Evolutionary conservation across 2,113 vertebrate species (phyloP), one percentile per base, ranked within the genome.

Genomic region (Gambusia affinis): DNA sequence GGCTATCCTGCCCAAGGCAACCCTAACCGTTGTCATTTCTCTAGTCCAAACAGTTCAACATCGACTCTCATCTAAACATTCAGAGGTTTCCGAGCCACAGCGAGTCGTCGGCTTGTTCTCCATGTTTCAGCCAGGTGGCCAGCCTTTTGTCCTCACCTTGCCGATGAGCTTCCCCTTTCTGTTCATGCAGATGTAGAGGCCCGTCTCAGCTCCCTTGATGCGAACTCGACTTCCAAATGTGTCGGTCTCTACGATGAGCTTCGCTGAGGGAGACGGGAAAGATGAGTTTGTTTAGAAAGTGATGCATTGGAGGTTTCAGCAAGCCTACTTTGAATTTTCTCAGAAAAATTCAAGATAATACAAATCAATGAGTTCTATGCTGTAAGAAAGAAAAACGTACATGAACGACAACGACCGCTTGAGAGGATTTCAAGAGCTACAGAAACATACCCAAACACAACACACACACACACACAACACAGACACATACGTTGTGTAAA

Each of bases 121-220:
- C 35, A 33, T 15, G 65, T 29, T n/a, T 35, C n/a, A 15, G 64
- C 28, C n/a, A 51, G 12, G 10, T 22, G 54, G 7, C 70, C 33
- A 64, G 10, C 14, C 51, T 68, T 74, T 72, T 63, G n/a, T 81
- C 65, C 85, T 91, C 87, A 99, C 98, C 98, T 99, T 99, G 91
- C 97, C 98, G 5, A 99, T 95, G 88, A 99, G 94, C 85, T 99
- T 99, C 60, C 98, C 98, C 67, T 95, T 96, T 91, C 97, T 98
- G 94, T 97, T 99, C 98, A 99, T 99, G 90, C 98, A 99, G 95
- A 99, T 98, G 90, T 99, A 99, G 84, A 97, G 95, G 22, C 97
- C 97, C 0, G 97, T 98, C 92, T 98, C 97, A 0, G 97, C 97
- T 62, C 98, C 98, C 77, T 97, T 97, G 74, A 99, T 98, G 63